Percentiles rank a stretch among this genome's conserved stretches.
These are phyloP conservation scores for Meandrina meandrites DNA, from an alignment of 92 coral and sea anemone species.

Conservation along the genomic window DNA sequence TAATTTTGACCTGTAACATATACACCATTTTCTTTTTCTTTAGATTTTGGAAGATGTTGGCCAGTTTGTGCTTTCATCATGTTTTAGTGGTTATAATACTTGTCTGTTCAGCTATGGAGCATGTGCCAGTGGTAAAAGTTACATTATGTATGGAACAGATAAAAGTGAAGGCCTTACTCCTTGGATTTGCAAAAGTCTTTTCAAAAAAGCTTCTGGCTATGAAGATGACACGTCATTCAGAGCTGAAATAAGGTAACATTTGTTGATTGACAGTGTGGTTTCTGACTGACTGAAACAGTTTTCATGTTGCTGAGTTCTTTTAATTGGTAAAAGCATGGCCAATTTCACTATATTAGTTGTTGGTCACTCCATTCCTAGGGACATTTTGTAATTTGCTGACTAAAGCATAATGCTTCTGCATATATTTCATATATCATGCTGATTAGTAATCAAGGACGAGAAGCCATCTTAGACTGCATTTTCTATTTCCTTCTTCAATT, in stretches of 20 bases:
- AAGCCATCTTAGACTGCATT: too few relatives aligned
- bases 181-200: constrained; percentile 81
- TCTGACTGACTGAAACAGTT: background rate
- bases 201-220: constrained; percentile 71
- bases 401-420: too few relatives aligned
- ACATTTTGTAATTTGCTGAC: too few relatives aligned
- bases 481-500: too few relatives aligned
- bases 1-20: too few relatives aligned
- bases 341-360: too few relatives aligned
- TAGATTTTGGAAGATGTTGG: constrained; percentile 86
- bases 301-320: background rate
- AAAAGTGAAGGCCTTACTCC: constrained; percentile 83
- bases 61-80: constrained; percentile 71
- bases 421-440: too few relatives aligned
- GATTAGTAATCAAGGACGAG: too few relatives aligned
- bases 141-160: constrained; percentile 87
- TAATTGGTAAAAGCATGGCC: too few relatives aligned
- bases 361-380: too few relatives aligned
- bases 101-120: constrained; percentile 96
- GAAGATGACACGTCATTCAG: constrained; percentile 89
- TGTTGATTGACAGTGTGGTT: background rate
- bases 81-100: constrained; percentile 91
- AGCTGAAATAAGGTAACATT: constrained; percentile 87
- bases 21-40: background rate
- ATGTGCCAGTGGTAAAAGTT: constrained; percentile 92